Percentiles rank a stretch among this genome's conserved stretches.
phyloP scores from a whole-genome alignment of 1,140 invertebrate genomes.

The Halesus radiatus region DNA sequence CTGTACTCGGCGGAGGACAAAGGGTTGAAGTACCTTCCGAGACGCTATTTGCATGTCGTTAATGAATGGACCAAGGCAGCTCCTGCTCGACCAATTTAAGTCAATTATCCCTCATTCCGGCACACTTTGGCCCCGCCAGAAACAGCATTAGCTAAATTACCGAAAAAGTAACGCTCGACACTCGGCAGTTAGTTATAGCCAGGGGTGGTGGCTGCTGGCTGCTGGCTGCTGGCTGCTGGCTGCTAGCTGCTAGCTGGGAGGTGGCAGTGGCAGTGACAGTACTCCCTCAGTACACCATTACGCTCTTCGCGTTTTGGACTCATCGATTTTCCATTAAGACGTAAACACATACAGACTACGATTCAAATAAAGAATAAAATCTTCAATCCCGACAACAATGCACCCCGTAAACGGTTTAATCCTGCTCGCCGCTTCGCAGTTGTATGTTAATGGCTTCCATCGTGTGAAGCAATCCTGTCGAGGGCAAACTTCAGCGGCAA shows the following conservation, averaged over 20 bases:
- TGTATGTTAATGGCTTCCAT: not conserved
- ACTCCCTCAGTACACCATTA: not conserved
- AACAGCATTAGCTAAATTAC: conserved; percentile 42
- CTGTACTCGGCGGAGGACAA: conserved; percentile 6
- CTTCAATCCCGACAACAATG: conserved; percentile 28
- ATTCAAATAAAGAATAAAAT: conserved; percentile 39
- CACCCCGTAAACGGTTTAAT: conserved; percentile 26
- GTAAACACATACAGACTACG: conserved; percentile 15
- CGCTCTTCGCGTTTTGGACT: conserved; percentile 37
- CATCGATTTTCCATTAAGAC: conserved; percentile 55
- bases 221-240: too few relatives aligned
- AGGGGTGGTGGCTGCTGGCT: not conserved
- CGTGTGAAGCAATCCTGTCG: conserved; percentile 13
- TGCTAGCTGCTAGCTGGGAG: not conserved
- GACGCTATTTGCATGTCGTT: conserved; percentile 51
- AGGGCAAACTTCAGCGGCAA: not conserved
- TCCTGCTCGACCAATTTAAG: conserved; percentile 51
- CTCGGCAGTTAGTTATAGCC: not conserved
- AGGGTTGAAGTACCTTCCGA: conserved; percentile 21
- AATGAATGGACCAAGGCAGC: conserved; percentile 54
- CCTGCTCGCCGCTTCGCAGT: conserved; percentile 11
- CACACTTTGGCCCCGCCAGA: conserved; percentile 38
- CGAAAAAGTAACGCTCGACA: conserved; percentile 31
- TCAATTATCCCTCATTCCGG: conserved; percentile 55
- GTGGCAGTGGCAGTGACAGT: too few relatives aligned